Conservation (phyloP, 2,797 vertebrate genomes). For the Pangasius sanitwongsei region DNA sequence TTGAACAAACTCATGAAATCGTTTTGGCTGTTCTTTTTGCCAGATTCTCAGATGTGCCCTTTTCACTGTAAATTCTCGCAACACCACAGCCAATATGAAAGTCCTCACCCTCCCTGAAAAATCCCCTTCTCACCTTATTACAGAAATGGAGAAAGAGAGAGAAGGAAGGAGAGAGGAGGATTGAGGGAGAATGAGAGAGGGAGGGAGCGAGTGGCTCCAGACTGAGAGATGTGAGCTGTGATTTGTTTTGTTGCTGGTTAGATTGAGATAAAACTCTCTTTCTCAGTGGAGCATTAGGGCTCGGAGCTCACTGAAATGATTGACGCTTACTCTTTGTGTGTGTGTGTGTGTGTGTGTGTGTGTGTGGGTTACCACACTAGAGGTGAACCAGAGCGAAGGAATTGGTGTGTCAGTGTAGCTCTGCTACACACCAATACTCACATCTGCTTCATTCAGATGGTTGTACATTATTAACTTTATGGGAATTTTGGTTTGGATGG, state of each 20-base stretch:
- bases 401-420: background rate
- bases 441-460: background rate
- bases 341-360: slow-evolving; percentile 9
- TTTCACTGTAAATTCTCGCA: background rate
- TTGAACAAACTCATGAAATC: background rate
- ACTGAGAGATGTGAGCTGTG: slow-evolving; percentile 11
- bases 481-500: background rate
- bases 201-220: background rate
- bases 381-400: background rate
- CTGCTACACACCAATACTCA: background rate
- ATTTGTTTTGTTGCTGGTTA: slow-evolving; percentile 37
- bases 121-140: background rate
- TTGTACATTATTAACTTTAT: background rate
- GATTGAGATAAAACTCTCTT: slow-evolving; percentile 30
- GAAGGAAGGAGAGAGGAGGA: background rate
- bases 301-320: slow-evolving; percentile 2
- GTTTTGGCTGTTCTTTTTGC: background rate
- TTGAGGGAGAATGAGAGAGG: background rate
- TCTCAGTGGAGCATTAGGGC: slow-evolving; percentile 25
- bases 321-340: slow-evolving; percentile 9
- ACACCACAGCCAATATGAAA: background rate
- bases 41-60: background rate
- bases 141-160: background rate
- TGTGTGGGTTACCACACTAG: background rate
- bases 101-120: background rate